Evolutionary conservation across 2,888 invertebrate species (phyloP).

Genomic region (Apotomis betuletana): DNA sequence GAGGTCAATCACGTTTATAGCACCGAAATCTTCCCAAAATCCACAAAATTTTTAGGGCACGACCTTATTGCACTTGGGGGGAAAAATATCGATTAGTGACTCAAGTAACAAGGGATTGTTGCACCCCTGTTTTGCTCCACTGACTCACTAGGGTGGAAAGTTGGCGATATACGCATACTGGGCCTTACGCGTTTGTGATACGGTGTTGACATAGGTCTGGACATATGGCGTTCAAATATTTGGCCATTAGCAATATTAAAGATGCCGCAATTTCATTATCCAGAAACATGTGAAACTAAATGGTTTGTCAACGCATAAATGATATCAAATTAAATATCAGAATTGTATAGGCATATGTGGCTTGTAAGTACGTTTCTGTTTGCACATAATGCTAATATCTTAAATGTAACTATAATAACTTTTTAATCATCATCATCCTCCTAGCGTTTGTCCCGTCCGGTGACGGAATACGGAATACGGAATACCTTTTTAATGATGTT

Average conservation of each 20-base stretch:
- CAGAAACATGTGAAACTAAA: slow-evolving; percentile 24
- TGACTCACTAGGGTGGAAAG: slow-evolving; percentile 61
- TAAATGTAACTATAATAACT: no score
- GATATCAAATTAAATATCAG: no score
- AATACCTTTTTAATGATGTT: no score
- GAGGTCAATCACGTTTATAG: slow-evolving; percentile 38
- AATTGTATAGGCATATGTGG: no score
- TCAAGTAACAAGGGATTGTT: slow-evolving; percentile 63
- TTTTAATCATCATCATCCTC: no score
- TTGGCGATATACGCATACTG: slow-evolving; percentile 46
- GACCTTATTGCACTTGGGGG: slow-evolving; percentile 56
- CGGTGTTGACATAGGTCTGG: slow-evolving; percentile 48
- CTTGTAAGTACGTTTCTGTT: no score
- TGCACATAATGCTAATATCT: no score
- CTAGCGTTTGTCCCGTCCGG: no score
- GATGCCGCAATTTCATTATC: slow-evolving; percentile 49
- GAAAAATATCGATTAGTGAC: slow-evolving; percentile 69
- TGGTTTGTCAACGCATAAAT: not conserved
- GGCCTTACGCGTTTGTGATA: slow-evolving; percentile 45
- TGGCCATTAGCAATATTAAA: slow-evolving; percentile 68
- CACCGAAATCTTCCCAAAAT: slow-evolving; percentile 34
- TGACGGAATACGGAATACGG: no score
- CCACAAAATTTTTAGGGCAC: slow-evolving; percentile 38
- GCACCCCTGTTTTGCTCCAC: slow-evolving; percentile 61
- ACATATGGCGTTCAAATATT: slow-evolving; percentile 65